A percentile compares a stretch with the other conserved stretches of the same genome.
phyloP scores from a whole-genome alignment of 2,113 vertebrate genomes.

The Stegastes partitus region DNA sequence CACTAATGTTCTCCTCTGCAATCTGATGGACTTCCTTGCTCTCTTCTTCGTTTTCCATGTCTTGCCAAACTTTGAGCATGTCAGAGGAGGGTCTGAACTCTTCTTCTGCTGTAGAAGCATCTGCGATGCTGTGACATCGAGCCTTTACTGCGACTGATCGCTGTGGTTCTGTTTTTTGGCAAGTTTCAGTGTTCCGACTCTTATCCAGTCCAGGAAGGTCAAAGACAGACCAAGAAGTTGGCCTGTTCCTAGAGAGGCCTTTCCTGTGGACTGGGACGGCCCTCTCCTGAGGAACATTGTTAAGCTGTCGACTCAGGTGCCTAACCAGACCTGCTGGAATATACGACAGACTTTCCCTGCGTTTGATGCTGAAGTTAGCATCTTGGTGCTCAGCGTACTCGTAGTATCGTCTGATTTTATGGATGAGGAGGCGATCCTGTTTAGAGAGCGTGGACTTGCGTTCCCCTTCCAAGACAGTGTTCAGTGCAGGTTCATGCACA shows the following conservation, averaged over 20 bases:
- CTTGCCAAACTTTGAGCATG: slow-evolving; percentile 87
- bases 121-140: slow-evolving; percentile 24
- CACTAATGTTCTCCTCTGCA: not conserved
- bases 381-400: slow-evolving; percentile 90
- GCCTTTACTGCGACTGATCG: slow-evolving; percentile 19
- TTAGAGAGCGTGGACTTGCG: slow-evolving; percentile 86
- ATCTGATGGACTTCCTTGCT: slow-evolving; percentile 32
- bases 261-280: slow-evolving; percentile 38
- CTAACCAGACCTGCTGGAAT: slow-evolving; percentile 95
- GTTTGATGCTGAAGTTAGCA: slow-evolving; percentile 88
- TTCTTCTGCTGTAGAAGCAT: slow-evolving; percentile 73
- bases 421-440: slow-evolving; percentile 90
- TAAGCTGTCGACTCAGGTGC: slow-evolving; percentile 89
- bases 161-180: slow-evolving; percentile 27
- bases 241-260: slow-evolving; percentile 65
- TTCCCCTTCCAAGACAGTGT: slow-evolving; percentile 67
- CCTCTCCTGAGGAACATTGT: slow-evolving; percentile 82
- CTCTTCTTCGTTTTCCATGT: slow-evolving; percentile 83
- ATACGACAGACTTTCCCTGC: slow-evolving; percentile 94
- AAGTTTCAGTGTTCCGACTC: slow-evolving; percentile 18
- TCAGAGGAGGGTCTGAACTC: slow-evolving; percentile 86
- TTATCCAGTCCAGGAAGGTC: slow-evolving; percentile 82
- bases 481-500: slow-evolving; percentile 38
- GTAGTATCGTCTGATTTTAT: slow-evolving; percentile 93
- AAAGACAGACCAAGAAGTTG: slow-evolving; percentile 86